Base-by-base conservation (phyloP, 2,888 invertebrate species). In the Ormyrus thymus region DNA sequence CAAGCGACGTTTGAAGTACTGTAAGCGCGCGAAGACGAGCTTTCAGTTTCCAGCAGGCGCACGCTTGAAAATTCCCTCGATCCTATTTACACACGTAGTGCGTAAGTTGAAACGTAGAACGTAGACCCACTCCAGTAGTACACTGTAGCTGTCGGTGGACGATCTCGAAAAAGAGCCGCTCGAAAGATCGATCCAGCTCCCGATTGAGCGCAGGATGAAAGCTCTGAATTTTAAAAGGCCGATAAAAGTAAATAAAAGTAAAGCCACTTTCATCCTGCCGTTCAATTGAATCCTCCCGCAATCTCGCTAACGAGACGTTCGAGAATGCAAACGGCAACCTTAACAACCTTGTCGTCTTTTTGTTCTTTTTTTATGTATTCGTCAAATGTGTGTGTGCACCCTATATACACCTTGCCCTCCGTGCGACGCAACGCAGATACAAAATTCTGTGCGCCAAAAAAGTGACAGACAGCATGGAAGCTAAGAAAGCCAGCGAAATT, bases 381-480 rank as follows among this genome's bases (percentile, higher is more conserved):
- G 65, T 74, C 78, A 77, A 80, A 59, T 80, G 62, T 77, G 58
- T 82, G 72, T 78, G 75, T 81, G 62, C 74, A 71, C 45, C 65
- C 75, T 73, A 56, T 56, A 74, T 64, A 45, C 51, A 71, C 55
- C 72, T 71, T 69, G 62, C 61, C 56, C 59, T 46, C 50, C 61
- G 56, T 55, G 53, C 9, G 68, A 82, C 81, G 87, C 89, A 92
- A 93, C 92, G 93, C 95, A 97, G 97, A 95, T 99, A 99, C 96
- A 97, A 98, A 94, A 98, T 99, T 94, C 96, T 99, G 95, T 98
- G 98, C 93, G 97, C 98, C 91, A 95, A 95, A 92, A 94, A 92
- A 91, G 91, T 96, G 91, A 94, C 93, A 93, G 94, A 94, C 86
- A 92, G 92, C 86, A 93, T 93, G 90, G 91, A 94, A 84, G 92